These are phyloP conservation scores for Platichthys stellatus DNA, from an alignment of 2,113 vertebrate genomes.

Conservation along the genomic window DNA sequence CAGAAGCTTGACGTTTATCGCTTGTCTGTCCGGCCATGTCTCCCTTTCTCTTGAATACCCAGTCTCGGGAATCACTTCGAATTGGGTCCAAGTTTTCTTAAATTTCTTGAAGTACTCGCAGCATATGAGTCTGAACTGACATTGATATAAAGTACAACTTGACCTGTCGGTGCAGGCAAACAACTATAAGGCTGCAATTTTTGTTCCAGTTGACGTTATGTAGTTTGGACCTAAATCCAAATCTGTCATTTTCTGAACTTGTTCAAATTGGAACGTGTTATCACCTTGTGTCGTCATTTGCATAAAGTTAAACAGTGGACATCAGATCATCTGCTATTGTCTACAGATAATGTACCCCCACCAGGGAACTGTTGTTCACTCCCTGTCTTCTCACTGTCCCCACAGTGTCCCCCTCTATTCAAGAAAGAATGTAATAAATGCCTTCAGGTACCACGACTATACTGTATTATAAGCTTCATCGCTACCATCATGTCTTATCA, in stretches of 20 bases:
- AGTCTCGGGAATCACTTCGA: background rate
- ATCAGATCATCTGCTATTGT: background rate
- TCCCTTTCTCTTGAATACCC: background rate
- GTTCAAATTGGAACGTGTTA: constrained; percentile 14
- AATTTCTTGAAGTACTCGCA: too few species aligned
- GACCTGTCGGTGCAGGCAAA: background rate
- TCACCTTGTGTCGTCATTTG: background rate
- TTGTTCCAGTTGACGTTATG: too few species aligned
- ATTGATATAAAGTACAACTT: background rate
- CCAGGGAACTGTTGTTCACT: constrained; percentile 63
- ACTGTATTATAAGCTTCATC: constrained; percentile 71
- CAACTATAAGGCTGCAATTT: too few species aligned
- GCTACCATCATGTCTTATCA: constrained; percentile 66
- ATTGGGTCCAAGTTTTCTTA: too few species aligned
- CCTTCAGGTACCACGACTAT: constrained; percentile 83
- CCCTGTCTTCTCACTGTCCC: constrained; percentile 80
- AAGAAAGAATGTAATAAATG: constrained; percentile 90
- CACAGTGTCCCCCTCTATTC: constrained; percentile 87
- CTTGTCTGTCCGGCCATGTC: background rate
- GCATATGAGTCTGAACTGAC: background rate
- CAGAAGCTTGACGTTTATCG: background rate
- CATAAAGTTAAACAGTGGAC: background rate
- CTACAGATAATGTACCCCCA: background rate
- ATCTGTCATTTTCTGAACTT: background rate
- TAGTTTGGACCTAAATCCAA: too few species aligned